Conservation (phyloP, 2,797 vertebrate species). For the Enteromius trimaculatus region DNA sequence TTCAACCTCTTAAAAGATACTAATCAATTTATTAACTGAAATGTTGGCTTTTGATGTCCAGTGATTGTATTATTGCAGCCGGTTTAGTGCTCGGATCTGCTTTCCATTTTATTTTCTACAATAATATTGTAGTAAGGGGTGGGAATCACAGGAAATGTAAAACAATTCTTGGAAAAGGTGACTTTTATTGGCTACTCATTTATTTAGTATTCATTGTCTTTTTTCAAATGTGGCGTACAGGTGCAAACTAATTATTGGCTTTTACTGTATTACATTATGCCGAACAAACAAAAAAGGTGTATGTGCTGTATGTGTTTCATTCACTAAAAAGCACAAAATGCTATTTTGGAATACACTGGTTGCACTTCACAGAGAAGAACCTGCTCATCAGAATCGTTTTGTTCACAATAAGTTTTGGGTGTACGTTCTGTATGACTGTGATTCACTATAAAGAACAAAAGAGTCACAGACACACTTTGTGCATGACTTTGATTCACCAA, state of each 20-base stretch:
- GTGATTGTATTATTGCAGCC: slow-evolving; percentile 47
- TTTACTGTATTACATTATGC: not conserved
- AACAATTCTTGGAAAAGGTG: slow-evolving; percentile 11
- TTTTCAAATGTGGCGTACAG: not conserved
- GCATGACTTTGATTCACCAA: not conserved
- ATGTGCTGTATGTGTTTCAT: not conserved
- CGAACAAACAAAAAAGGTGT: not conserved
- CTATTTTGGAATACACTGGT: not conserved
- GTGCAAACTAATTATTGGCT: not conserved
- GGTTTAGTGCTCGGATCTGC: slow-evolving; percentile 6
- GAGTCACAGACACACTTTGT: not conserved
- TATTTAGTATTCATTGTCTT: not conserved
- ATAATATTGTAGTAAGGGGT: not conserved
- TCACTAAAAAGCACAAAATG: not conserved
- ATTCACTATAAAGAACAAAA: not conserved
- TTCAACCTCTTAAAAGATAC: slow-evolving; percentile 44
- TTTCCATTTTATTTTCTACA: slow-evolving; percentile 4
- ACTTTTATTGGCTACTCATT: not conserved
- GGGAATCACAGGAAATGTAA: not conserved
- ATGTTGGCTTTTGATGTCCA: slow-evolving; percentile 47
- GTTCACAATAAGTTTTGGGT: not conserved
- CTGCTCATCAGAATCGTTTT: not conserved
- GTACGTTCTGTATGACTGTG: not conserved
- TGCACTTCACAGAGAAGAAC: not conserved
- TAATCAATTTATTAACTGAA: slow-evolving; percentile 53